Conservation (phyloP, 2,888 invertebrate species). For the Blastobasis lacticolella region DNA sequence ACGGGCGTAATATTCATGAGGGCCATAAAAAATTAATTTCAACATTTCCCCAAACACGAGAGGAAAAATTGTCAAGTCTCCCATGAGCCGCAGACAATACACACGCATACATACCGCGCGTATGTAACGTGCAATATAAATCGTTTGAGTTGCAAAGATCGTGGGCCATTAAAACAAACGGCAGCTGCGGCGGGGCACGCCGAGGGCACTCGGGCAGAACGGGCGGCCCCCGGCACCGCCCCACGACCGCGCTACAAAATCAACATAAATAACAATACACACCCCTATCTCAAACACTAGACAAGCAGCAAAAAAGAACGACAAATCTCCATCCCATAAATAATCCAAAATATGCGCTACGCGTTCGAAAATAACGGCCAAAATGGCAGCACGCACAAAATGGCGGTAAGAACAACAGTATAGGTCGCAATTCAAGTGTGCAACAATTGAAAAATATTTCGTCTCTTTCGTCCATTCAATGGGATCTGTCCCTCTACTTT, state of each 20-base stretch:
- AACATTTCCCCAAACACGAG: constrained; percentile 18
- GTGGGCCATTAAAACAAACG: constrained; percentile 66
- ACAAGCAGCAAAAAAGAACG: constrained; percentile 28
- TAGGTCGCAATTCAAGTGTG: constrained; percentile 43
- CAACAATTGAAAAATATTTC: constrained; percentile 73
- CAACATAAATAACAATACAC: constrained; percentile 74
- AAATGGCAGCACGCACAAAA: constrained; percentile 9
- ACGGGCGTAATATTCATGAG: background rate
- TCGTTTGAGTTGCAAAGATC: constrained; percentile 49
- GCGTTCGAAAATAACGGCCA: constrained; percentile 17
- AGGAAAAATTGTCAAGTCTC: constrained; percentile 41
- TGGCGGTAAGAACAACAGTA: constrained; percentile 22
- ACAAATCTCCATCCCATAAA: constrained; percentile 16
- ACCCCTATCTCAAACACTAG: constrained; percentile 70
- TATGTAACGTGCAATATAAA: constrained; percentile 48
- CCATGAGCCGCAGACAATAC: constrained; percentile 36
- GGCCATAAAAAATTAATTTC: constrained; percentile 17
- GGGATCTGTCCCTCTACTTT: constrained; percentile 60
- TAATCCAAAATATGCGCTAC: constrained; percentile 18
- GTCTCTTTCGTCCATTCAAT: constrained; percentile 69
- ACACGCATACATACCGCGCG: constrained; percentile 32
- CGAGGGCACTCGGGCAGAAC: constrained; percentile 46
- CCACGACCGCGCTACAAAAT: constrained; percentile 62
- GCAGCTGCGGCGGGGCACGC: constrained; percentile 54
- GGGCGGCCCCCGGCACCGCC: constrained; percentile 64